Conservation (phyloP, 92 coral and sea anemone species). For the Actinostola sp. region DNA sequence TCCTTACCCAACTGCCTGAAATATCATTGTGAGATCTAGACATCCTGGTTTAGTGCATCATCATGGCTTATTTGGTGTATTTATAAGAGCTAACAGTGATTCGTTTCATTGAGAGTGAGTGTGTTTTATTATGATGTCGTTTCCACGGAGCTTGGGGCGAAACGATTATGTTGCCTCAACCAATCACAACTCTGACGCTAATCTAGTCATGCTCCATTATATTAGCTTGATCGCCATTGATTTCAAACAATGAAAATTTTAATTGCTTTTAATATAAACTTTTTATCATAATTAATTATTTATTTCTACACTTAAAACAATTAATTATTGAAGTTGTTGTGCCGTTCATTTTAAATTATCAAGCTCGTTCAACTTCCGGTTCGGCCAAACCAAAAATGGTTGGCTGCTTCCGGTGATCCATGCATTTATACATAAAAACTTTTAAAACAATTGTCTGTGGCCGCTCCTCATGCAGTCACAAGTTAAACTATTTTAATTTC, state of each 20-base stretch:
- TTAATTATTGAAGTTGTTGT: background rate
- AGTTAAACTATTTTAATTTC: too few relatives aligned
- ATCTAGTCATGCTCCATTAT: background rate
- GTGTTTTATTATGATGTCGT: conserved; percentile 45
- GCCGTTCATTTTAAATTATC: too few relatives aligned
- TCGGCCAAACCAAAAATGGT: too few relatives aligned
- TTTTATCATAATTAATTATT: background rate
- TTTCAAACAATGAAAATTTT: background rate
- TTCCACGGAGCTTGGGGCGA: conserved; percentile 65
- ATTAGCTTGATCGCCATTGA: background rate
- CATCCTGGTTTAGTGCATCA: conserved; percentile 11
- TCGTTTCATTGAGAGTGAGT: conserved; percentile 4
- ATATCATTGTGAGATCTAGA: conserved; percentile 20
- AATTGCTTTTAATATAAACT: conserved; percentile 2
- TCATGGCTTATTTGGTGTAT: background rate
- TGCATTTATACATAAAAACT: too few relatives aligned
- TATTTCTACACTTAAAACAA: background rate
- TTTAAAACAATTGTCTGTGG: too few relatives aligned
- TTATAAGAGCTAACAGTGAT: background rate
- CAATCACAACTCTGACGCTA: background rate
- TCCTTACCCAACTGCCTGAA: conserved; percentile 62
- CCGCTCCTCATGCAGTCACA: too few relatives aligned
- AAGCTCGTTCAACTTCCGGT: too few relatives aligned
- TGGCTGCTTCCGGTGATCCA: too few relatives aligned
- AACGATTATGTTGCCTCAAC: background rate